Conservation (phyloP, 2,888 invertebrate species). For the Acanthosepion esculentum region DNA sequence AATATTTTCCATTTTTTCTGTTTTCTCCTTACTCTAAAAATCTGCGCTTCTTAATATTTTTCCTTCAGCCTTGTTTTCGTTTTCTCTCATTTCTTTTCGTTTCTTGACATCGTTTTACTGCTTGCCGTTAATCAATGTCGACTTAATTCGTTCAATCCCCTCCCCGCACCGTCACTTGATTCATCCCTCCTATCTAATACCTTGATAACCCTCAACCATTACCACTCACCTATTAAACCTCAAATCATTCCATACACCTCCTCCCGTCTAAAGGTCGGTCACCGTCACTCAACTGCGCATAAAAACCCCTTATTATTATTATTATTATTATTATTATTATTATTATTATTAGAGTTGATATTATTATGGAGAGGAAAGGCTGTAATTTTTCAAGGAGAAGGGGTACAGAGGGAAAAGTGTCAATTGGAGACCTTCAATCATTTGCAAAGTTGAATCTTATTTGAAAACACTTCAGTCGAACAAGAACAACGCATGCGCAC, state of each 20-base stretch:
- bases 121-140: slow-evolving; percentile 2
- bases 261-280: neutral
- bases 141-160: neutral
- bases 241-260: neutral
- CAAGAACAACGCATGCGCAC: too few species aligned
- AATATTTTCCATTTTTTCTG: too few species aligned
- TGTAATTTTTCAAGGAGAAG: too few species aligned
- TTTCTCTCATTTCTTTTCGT: neutral
- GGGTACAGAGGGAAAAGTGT: too few species aligned
- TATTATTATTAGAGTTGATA: too few species aligned
- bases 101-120: neutral
- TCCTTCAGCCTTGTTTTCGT: neutral
- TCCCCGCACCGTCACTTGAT: neutral
- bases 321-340: neutral
- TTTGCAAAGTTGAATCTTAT: too few species aligned
- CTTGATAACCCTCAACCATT: neutral
- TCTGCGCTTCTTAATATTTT: neutral
- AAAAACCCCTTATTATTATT: neutral
- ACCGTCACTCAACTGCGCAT: neutral
- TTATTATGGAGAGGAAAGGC: too few species aligned
- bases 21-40: too few species aligned
- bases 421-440: too few species aligned
- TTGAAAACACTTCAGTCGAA: too few species aligned
- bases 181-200: neutral
- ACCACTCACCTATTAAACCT: slow-evolving; percentile 8